Conservation (phyloP, 2,113 vertebrate species). For the Benitochromis conjunctus region DNA sequence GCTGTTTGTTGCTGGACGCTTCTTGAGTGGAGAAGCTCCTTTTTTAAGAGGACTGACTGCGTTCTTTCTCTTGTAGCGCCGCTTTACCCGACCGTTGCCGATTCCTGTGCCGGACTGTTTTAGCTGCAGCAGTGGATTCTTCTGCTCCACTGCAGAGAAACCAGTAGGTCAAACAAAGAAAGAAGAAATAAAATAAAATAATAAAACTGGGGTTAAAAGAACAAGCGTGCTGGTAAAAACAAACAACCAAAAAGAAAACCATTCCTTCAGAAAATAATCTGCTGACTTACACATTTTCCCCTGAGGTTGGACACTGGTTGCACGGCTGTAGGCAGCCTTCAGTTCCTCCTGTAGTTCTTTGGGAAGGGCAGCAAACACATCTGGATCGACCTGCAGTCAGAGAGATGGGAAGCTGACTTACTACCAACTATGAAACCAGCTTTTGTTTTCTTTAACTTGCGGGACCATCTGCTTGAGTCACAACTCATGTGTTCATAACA, state of each 20-base stretch:
- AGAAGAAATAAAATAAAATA: not conserved
- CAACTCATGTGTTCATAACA: not conserved
- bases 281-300: conserved; percentile 42
- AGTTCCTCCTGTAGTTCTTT: conserved; percentile 92
- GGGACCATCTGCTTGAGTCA: not conserved
- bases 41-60: conserved; percentile 79
- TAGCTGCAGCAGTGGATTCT: conserved; percentile 80
- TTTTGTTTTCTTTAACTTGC: not conserved
- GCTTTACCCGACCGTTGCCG: conserved; percentile 75
- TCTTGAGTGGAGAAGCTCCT: conserved; percentile 84
- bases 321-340: conserved; percentile 84
- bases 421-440: not conserved
- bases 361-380: conserved; percentile 93
- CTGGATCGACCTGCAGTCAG: conserved; percentile 86
- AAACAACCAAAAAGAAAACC: not conserved
- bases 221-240: not conserved
- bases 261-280: not conserved
- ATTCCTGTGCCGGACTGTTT: conserved; percentile 68
- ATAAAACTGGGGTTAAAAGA: not conserved
- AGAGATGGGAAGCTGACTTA: not conserved
- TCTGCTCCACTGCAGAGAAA: conserved; percentile 72
- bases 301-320: conserved; percentile 69
- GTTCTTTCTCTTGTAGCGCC: conserved; percentile 82
- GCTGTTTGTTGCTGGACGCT: conserved; percentile 66
- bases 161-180: not conserved